phyloP scores from a whole-genome alignment of 2,888 invertebrate species.

The Philonicus albiceps region DNA sequence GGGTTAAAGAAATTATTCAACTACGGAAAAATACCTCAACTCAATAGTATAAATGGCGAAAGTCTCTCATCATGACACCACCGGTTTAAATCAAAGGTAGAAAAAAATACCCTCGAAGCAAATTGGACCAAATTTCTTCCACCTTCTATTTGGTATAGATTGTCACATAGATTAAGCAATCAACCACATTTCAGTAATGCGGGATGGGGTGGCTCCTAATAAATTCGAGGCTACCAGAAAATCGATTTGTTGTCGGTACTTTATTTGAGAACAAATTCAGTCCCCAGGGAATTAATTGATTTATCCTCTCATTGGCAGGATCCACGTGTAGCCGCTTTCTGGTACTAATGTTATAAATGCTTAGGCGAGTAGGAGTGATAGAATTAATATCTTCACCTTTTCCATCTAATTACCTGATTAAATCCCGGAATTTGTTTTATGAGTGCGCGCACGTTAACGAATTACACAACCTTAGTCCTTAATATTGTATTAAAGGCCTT shows the following conservation, averaged over 20 bases:
- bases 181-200: not conserved
- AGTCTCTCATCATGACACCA: not conserved
- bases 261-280: slow-evolving; percentile 41
- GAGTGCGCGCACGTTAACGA: not conserved
- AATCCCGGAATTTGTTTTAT: not conserved
- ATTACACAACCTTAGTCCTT: not conserved
- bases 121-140: not conserved
- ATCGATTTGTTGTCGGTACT: slow-evolving; percentile 22
- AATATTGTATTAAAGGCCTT: not conserved
- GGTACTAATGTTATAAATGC: not conserved
- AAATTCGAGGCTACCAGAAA: slow-evolving; percentile 10
- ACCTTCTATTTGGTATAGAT: not conserved
- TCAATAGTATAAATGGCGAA: not conserved
- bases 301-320: slow-evolving; percentile 38
- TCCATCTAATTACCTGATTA: slow-evolving; percentile 19
- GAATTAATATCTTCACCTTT: not conserved
- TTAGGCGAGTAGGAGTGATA: not conserved
- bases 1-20: not conserved
- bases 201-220: not conserved
- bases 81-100: slow-evolving; percentile 2
- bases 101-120: not conserved
- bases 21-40: not conserved
- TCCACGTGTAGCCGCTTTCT: not conserved
- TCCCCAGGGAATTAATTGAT: slow-evolving; percentile 42
- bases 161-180: slow-evolving; percentile 1